Evolutionary conservation across 2,888 invertebrate species (phyloP), one percentile per base, ranked within the genome.

Genomic region (Machimus atricapillus): DNA sequence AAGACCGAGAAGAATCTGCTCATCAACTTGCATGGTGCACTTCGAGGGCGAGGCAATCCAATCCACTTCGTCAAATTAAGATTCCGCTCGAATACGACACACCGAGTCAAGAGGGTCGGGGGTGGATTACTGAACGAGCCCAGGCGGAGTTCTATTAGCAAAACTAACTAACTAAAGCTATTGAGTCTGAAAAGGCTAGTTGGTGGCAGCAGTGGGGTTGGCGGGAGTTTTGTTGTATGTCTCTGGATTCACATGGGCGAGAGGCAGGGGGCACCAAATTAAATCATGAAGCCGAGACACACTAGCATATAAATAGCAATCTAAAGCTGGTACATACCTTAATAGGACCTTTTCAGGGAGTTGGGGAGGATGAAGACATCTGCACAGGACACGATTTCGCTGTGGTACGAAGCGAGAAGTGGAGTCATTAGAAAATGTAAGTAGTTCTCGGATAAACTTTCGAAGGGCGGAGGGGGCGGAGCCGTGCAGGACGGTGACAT

Each of bases 1-100:
- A 74, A 73, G 37, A 40, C 14, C 43, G 43, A 12, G 27, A 16
- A 46, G 66, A 23, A 27, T 19, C 23, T 66, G n/a, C 85, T 85
- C 85, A 85, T 85, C 34, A 46, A 19, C 31, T 85, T 85, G 85
- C 85, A 74, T 27, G 56, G 46, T 74, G 27, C 74, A 74, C 23
- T 58, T 12, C 23, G 23, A 52, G 43, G 66, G n/a, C 40, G 34
- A 23, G 37, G 82, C 82, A 66, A 83, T 83, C 66, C 66, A 83
- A 83, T 85, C 85, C 85, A 85, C 85, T 85, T 46, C 27, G 86
- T 86, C 77, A 76, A 46, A 77, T 86, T 86, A 77, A 77, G 86
- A 86, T 86, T 86, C 86, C 52, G 52, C 52, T 56, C 86, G 46
- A 86, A 86, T 86, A 86, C 52, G 37, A 43, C 40, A 31, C 31